Conservation (phyloP, 1,140 invertebrate species). For the Tetranychus cinnabarinus region DNA sequence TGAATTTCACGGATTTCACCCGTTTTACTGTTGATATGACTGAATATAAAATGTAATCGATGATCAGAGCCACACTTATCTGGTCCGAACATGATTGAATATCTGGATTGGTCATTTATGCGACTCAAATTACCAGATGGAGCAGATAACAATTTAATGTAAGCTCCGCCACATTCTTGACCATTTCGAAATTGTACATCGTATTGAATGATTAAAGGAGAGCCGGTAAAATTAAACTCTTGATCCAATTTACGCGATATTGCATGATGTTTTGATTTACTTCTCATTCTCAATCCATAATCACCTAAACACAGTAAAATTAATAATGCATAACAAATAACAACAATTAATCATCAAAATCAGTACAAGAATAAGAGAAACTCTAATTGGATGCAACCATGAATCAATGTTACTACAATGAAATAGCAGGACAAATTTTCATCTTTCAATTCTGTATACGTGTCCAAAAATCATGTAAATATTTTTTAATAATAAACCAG, state of each 20-base stretch:
- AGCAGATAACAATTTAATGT: slow-evolving; percentile 61
- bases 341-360: no score
- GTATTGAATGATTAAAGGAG: slow-evolving; percentile 84
- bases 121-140: slow-evolving; percentile 41
- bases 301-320: slow-evolving; percentile 1
- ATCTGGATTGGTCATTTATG: slow-evolving; percentile 87
- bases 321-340: no score
- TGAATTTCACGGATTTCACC: slow-evolving; percentile 70
- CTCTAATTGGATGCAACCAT: no score
- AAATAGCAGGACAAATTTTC: no score
- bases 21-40: slow-evolving; percentile 84
- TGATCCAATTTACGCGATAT: slow-evolving; percentile 54
- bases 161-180: slow-evolving; percentile 94
- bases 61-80: slow-evolving; percentile 93
- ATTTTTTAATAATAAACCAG: no score
- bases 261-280: slow-evolving; percentile 82
- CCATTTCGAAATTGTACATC: slow-evolving; percentile 51
- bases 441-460: no score
- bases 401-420: no score
- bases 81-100: slow-evolving; percentile 97
- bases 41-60: slow-evolving; percentile 93
- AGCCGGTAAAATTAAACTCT: slow-evolving; percentile 58
- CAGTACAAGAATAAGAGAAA: no score
- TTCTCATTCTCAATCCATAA: slow-evolving; percentile 2
- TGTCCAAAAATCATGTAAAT: no score